Base-by-base conservation (phyloP, 2,797 vertebrate genomes). In the Epinephelus coioides region DNA sequence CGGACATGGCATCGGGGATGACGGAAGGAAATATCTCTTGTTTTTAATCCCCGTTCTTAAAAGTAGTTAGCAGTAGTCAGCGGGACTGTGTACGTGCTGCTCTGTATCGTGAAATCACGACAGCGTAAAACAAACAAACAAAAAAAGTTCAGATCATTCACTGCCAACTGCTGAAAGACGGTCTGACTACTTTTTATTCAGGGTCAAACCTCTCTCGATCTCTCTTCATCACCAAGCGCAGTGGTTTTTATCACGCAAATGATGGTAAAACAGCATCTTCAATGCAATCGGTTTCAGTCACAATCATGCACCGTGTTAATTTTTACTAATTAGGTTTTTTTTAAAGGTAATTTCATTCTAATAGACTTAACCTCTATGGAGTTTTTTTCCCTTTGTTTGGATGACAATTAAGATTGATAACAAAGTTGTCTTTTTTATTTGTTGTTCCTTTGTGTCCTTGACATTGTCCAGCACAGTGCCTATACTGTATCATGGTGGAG, bases 401-500 rank as follows among this genome's bases (percentile, higher is more conserved):
- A 55, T 84, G 86, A 84, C 74, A 83, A 43, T 82, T 71, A 54
- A 79, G 71, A 83, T 23, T 11, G 67, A 83, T 86, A 84, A 87
- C 69, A 7, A 76, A 71, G 60, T 73, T 73, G 51, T 89, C 53
- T 79, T 78, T 88, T 78, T 64, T 81, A 63, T 81, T 83, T 73
- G 65, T 88, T 27, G 9, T 82, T 68, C 23, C 11, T 83, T 59
- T 60, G 59, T 83, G 88, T 91, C 82, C 76, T 89, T 88, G 84
- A 90, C 81, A 81, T 92, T 83, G 86, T 92, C 85, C 90, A 88
- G 89, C 88, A 86, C 88, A 88, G 92, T 94, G 91, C 91, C 93
- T 95, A 86, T 86, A 88, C 85, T 88, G 75, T 85, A 86, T 71
- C 54, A 78, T 43, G 76, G 78, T 71, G 81, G 86, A 82, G 86